Percentiles rank a stretch among this genome's conserved stretches.
phyloP scores from a whole-genome alignment of 2,888 invertebrate genomes.

The Drosophila suboccidentalis region DNA sequence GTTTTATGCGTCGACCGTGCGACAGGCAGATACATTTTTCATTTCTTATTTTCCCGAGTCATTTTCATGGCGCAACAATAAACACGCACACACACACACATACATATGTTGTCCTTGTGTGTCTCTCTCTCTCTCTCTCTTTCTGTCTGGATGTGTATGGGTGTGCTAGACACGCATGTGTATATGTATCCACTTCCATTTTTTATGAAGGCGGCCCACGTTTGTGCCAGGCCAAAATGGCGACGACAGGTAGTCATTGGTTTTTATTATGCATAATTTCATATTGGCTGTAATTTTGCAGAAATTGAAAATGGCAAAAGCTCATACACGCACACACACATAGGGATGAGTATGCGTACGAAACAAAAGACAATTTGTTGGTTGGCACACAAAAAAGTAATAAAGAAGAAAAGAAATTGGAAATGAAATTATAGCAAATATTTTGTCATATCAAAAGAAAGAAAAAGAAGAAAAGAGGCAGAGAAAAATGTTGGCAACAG shows the following conservation, averaged over 20 bases:
- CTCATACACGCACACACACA: constrained; percentile 36
- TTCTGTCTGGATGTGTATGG: constrained; percentile 7
- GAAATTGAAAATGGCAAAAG: constrained; percentile 75
- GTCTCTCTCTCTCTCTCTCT: background rate
- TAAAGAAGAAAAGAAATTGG: constrained; percentile 26
- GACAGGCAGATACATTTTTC: constrained; percentile 69
- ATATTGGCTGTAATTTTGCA: constrained; percentile 79
- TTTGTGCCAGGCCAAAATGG: constrained; percentile 59
- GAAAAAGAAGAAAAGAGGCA: constrained; percentile 14
- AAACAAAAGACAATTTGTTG: constrained; percentile 42
- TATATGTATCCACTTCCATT: constrained; percentile 58
- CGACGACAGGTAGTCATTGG: constrained; percentile 80
- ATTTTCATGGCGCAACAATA: constrained; percentile 74
- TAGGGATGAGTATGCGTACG: constrained; percentile 6
- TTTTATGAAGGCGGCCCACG: constrained; percentile 62
- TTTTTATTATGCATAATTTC: constrained; percentile 80
- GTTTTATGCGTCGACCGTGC: constrained; percentile 45
- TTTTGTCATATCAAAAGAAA: constrained; percentile 61
- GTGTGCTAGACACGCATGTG: constrained; percentile 43
- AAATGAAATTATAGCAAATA: constrained; percentile 65
- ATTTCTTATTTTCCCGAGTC: constrained; percentile 72
- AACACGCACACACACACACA: constrained; percentile 37
- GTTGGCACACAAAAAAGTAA: constrained; percentile 15
- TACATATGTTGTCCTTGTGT: background rate
- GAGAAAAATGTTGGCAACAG: constrained; percentile 15